These are phyloP conservation scores for Pseudoips prasinana DNA, from an alignment of 2,888 invertebrate genomes.

Conservation along the genomic window DNA sequence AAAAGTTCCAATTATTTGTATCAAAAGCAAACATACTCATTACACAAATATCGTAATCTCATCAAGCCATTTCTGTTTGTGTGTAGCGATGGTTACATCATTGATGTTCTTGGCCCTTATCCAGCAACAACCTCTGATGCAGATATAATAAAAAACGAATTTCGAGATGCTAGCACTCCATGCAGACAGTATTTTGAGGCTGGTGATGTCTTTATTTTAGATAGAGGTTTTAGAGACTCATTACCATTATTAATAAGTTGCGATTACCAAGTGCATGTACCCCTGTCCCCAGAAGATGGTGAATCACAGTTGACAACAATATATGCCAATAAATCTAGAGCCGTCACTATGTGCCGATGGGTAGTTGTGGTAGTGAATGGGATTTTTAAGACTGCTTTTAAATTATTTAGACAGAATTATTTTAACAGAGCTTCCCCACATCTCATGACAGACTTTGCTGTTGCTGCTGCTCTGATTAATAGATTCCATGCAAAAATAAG, in stretches of 20 bases:
- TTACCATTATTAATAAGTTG: neutral
- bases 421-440: conserved; percentile 1
- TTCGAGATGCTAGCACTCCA: neutral
- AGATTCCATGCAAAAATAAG: neutral
- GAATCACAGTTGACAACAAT: neutral
- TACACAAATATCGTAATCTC: conserved; percentile 9
- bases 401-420: conserved; percentile 4
- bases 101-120: conserved; percentile 7
- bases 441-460: conserved; percentile 2
- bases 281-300: neutral
- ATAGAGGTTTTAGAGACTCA: conserved; percentile 5
- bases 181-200: conserved; percentile 1
- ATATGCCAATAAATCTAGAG: neutral
- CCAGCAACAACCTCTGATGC: conserved; percentile 10
- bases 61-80: conserved; percentile 7
- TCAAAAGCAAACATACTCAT: conserved; percentile 5
- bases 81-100: conserved; percentile 7
- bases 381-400: neutral
- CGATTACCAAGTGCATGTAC: neutral
- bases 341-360: neutral
- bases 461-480: conserved; percentile 2
- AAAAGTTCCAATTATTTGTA: conserved; percentile 9
- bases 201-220: conserved; percentile 8
- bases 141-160: conserved; percentile 5
- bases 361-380: neutral